Percentiles rank a stretch among this genome's conserved stretches.
Evolutionary conservation across 2,888 invertebrate genomes (phyloP).

Genomic region (Melangyna quadrimaculata): DNA sequence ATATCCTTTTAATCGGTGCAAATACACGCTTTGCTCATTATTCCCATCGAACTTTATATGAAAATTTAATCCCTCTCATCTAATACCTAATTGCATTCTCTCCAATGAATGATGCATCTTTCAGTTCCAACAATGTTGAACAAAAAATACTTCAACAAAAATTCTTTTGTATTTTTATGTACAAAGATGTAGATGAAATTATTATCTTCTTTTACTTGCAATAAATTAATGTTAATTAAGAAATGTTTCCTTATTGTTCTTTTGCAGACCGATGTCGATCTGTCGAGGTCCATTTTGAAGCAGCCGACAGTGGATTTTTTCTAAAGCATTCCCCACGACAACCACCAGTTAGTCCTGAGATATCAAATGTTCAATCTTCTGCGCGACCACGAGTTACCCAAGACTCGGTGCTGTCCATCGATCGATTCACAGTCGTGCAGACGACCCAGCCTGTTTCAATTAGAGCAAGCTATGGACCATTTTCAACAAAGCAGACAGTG

Average conservation of each 20-base stretch:
- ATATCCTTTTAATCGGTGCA: no score
- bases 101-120: background rate
- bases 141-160: background rate
- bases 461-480: constrained; percentile 95
- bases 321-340: constrained; percentile 91
- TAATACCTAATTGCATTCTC: background rate
- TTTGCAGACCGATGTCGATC: constrained; percentile 86
- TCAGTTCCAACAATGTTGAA: background rate
- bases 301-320: constrained; percentile 95
- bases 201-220: background rate
- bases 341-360: constrained; percentile 82
- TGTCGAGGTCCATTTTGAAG: constrained; percentile 95
- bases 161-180: background rate
- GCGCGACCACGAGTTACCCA: constrained; percentile 78
- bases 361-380: constrained; percentile 76
- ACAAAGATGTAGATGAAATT: background rate
- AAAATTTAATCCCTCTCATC: no score
- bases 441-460: constrained; percentile 95
- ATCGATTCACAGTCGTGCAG: constrained; percentile 95
- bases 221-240: constrained; percentile 45
- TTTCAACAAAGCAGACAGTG: constrained; percentile 96
- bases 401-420: constrained; percentile 89
- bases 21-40: no score
- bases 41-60: no score
- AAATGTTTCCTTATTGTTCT: constrained; percentile 18